phyloP scores from a whole-genome alignment of 2,888 invertebrate species.

The Dinocampus coccinellae region DNA sequence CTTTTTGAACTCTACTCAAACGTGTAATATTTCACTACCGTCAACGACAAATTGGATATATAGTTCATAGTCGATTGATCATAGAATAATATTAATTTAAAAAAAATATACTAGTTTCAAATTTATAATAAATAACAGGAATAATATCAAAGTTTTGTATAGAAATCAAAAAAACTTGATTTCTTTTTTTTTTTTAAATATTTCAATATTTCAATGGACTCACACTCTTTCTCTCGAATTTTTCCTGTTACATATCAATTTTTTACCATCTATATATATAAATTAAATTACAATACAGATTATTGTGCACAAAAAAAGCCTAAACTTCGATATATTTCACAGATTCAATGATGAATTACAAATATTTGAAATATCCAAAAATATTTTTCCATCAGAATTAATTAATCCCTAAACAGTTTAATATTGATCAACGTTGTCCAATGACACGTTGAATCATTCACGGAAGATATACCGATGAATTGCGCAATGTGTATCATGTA shows the following conservation, averaged over 20 bases:
- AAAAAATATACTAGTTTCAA: no score
- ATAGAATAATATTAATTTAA: no score
- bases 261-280: not conserved
- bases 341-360: not conserved
- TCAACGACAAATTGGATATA: not conserved
- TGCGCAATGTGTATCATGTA: slow-evolving; percentile 22
- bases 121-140: not conserved
- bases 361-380: not conserved
- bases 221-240: no score
- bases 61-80: slow-evolving; percentile 7
- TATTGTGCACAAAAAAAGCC: not conserved
- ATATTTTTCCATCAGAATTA: no score
- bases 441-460: slow-evolving; percentile 23
- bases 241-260: no score
- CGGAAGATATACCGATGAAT: no score
- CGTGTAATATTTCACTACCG: not conserved
- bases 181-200: no score
- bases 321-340: not conserved
- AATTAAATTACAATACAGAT: not conserved
- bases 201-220: no score
- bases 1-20: slow-evolving; percentile 19
- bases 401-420: no score
- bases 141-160: no score
- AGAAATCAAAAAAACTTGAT: no score
- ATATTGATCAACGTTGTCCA: slow-evolving; percentile 18